These are phyloP conservation scores for Ptilonorhynchus violaceus DNA, from an alignment of 2,113 vertebrate species.

Conservation along the genomic window DNA sequence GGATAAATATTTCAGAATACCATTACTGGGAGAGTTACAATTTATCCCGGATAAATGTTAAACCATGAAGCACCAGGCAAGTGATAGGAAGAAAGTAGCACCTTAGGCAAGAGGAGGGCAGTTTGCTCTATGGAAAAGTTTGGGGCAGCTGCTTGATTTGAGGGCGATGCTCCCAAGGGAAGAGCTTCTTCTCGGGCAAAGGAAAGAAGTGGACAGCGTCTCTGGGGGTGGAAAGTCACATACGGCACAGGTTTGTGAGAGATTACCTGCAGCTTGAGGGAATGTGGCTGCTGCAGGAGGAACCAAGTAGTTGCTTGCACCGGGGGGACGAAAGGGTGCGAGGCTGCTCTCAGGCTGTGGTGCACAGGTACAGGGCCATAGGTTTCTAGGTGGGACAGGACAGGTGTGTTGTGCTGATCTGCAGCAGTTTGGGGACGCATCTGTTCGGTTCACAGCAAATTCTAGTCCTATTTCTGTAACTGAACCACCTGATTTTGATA, in stretches of 20 bases:
- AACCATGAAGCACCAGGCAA: neutral
- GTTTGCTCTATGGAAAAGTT: neutral
- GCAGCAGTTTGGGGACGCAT: neutral
- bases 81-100: neutral
- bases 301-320: neutral
- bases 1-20: neutral
- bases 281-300: neutral
- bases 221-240: neutral
- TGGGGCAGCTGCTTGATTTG: neutral
- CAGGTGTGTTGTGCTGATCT: neutral
- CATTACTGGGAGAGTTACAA: neutral
- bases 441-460: neutral
- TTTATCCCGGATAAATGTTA: neutral
- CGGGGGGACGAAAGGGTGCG: fast-evolving
- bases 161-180: neutral
- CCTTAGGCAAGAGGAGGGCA: neutral
- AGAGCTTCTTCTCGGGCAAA: neutral
- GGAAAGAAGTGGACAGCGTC: neutral
- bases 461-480: neutral
- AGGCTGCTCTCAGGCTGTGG: neutral
- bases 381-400: neutral
- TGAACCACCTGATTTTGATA: neutral
- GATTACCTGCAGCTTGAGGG: neutral
- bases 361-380: neutral
- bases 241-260: neutral